A percentile compares a stretch with the other conserved stretches of the same genome.
Evolutionary conservation across 2,113 vertebrate species (phyloP).

Genomic region (Myiagra hebetior): DNA sequence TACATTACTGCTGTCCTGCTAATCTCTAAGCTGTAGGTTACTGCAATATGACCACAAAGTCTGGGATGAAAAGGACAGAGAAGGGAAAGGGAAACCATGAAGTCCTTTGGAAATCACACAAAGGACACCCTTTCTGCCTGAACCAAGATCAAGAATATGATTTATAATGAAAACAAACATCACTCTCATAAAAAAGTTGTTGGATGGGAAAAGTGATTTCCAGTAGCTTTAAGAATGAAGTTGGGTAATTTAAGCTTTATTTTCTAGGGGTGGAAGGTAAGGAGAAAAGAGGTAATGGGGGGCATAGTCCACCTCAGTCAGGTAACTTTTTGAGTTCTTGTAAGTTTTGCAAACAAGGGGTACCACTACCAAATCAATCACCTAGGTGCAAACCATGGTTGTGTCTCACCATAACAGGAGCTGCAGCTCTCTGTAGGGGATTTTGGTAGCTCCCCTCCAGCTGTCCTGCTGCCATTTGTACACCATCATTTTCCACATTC

Average conservation of each 20-base stretch:
- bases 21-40: neutral
- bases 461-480: neutral
- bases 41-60: neutral
- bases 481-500: neutral
- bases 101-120: neutral
- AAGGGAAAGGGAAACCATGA: neutral
- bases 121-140: neutral
- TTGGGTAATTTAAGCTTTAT: neutral
- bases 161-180: neutral
- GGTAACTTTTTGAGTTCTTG: neutral
- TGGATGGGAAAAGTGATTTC: neutral
- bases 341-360: neutral
- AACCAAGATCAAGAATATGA: neutral
- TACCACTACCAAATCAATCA: neutral
- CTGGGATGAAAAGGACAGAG: neutral
- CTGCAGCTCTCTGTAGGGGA: neutral
- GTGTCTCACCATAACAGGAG: neutral
- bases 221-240: neutral
- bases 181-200: neutral
- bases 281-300: neutral
- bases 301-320: neutral
- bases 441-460: neutral
- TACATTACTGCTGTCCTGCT: neutral
- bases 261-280: neutral
- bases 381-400: neutral